Conservation (phyloP, 2,888 invertebrate genomes). For the Galeruca laticollis region DNA sequence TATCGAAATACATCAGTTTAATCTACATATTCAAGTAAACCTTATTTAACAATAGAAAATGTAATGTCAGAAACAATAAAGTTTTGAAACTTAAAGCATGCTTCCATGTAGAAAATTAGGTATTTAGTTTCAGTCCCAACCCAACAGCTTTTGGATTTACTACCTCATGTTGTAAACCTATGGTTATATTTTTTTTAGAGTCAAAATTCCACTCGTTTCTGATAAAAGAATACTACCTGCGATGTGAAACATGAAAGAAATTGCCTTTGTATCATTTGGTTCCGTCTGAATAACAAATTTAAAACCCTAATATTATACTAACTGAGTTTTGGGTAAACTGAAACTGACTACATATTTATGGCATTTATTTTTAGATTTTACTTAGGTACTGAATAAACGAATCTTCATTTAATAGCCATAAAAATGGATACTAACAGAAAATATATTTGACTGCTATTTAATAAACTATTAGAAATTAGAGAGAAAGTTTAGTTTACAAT, state of each 20-base stretch:
- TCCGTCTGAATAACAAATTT: constrained; percentile 5
- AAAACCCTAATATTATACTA: not conserved
- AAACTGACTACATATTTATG: no score
- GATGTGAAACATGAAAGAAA: constrained; percentile 3
- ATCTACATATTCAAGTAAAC: no score
- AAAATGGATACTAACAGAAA: no score
- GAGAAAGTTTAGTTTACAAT: no score
- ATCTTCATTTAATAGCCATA: no score
- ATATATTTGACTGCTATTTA: no score
- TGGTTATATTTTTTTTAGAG: not conserved
- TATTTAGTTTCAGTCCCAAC: not conserved
- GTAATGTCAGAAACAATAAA: not conserved
- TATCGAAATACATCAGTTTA: no score
- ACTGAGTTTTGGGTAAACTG: not conserved
- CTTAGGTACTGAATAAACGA: not conserved
- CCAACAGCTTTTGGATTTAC: not conserved
- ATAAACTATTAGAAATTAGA: no score
- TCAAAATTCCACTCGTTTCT: not conserved
- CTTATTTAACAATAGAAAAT: no score
- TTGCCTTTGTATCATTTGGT: constrained; percentile 10
- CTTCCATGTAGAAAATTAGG: not conserved
- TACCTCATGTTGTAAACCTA: not conserved
- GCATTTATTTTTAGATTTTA: not conserved
- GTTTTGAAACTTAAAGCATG: not conserved
- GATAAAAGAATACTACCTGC: constrained; percentile 4